Evolutionary conservation across 2,113 vertebrate species (phyloP).

Genomic region (Albula glossodonta): DNA sequence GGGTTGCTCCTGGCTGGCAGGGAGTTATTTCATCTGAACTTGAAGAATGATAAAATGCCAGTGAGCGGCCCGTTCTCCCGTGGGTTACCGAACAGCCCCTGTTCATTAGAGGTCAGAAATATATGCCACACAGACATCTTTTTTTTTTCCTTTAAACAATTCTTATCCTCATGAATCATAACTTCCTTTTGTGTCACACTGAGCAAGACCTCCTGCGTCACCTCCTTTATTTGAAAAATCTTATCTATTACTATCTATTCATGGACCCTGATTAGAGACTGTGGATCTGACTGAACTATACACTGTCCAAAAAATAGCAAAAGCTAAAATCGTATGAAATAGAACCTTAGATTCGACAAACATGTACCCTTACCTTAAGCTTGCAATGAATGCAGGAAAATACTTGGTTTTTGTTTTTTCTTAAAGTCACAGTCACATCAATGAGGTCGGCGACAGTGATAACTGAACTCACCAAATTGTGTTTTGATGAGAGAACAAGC

Average conservation of each 20-base stretch:
- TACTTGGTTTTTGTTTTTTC: too few relatives aligned
- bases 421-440: too few relatives aligned
- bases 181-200: background rate
- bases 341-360: too few relatives aligned
- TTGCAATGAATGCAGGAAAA: too few relatives aligned
- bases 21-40: background rate
- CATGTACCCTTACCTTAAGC: too few relatives aligned
- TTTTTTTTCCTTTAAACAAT: background rate
- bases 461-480: background rate
- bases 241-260: background rate
- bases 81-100: background rate
- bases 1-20: background rate
- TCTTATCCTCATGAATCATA: background rate
- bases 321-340: too few relatives aligned
- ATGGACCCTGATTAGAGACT: background rate
- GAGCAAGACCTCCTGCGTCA: background rate
- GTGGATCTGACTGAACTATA: too few relatives aligned
- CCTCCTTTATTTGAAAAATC: background rate
- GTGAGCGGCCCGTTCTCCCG: background rate
- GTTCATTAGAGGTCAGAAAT: conserved; percentile 14
- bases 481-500: background rate
- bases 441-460: background rate
- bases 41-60: background rate
- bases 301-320: too few relatives aligned
- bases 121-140: background rate